Conservation (phyloP, 2,113 vertebrate species). For the Clarias macrocephalus region DNA sequence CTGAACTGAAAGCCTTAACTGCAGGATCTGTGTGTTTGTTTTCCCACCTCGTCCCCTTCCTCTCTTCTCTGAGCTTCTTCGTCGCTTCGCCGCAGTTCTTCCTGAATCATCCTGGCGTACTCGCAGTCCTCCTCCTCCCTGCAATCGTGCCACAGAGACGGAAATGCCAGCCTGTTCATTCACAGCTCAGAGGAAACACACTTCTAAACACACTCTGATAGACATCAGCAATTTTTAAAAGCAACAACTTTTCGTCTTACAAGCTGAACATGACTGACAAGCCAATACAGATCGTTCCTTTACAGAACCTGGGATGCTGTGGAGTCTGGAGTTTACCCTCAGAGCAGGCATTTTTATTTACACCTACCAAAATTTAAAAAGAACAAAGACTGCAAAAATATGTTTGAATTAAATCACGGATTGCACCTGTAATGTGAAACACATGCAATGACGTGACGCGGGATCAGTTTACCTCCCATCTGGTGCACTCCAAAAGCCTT, state of each 20-base stretch:
- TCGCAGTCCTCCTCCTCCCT: slow-evolving; percentile 75
- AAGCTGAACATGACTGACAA: too few species aligned
- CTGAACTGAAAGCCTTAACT: background rate
- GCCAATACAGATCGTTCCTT: background rate
- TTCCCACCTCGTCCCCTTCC: slow-evolving; percentile 65
- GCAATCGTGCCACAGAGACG: background rate
- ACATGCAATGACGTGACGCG: background rate
- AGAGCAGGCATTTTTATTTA: background rate
- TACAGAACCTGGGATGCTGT: background rate
- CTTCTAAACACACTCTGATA: background rate
- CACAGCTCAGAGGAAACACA: background rate
- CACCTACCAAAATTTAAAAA: background rate
- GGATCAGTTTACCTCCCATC: background rate
- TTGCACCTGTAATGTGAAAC: background rate
- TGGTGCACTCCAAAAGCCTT: background rate
- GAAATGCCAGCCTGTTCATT: slow-evolving; percentile 4
- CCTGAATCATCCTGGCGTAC: slow-evolving; percentile 69
- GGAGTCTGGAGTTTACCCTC: background rate
- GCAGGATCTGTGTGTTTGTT: background rate
- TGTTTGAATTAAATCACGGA: background rate
- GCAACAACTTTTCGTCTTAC: too few species aligned
- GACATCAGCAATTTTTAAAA: background rate
- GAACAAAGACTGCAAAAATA: background rate
- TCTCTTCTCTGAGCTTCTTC: slow-evolving; percentile 68
- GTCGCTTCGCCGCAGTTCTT: slow-evolving; percentile 66